Percentiles rank a stretch among this genome's conserved stretches.
phyloP scores from a whole-genome alignment of 53 echinoderm and acorn worm species.

The Luidia sarsii region DNA sequence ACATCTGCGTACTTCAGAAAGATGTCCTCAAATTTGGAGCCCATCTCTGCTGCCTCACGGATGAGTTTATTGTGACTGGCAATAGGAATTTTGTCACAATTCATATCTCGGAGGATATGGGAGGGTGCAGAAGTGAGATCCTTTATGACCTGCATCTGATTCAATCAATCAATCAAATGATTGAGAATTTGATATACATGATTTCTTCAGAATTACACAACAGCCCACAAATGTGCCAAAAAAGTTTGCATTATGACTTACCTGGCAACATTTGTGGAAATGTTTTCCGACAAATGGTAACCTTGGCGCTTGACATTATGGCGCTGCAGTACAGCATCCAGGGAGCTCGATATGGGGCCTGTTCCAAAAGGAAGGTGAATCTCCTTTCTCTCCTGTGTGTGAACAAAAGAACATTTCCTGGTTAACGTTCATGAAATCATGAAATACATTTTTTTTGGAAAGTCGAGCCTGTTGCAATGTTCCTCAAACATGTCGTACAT shows the following conservation, averaged over 20 bases:
- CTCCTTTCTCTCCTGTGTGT: not conserved
- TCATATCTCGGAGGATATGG: not conserved
- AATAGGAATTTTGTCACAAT: not conserved
- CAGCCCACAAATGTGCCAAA: not conserved
- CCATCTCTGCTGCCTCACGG: not conserved
- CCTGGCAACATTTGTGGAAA: slow-evolving; percentile 49
- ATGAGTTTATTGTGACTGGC: not conserved
- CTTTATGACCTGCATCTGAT: not conserved
- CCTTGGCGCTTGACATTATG: slow-evolving; percentile 20
- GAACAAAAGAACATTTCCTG: not conserved
- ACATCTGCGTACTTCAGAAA: slow-evolving; percentile 28
- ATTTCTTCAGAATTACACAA: not conserved
- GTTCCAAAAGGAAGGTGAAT: not conserved
- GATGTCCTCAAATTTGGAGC: not conserved
- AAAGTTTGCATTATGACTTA: not conserved
- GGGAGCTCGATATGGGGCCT: slow-evolving; percentile 15
- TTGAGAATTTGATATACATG: not conserved
- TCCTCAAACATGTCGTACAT: slow-evolving; percentile 22
- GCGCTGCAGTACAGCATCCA: not conserved
- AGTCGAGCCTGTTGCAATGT: slow-evolving; percentile 4
- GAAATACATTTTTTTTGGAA: not conserved
- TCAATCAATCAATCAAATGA: too few relatives aligned
- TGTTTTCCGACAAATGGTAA: slow-evolving; percentile 49
- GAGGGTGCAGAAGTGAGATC: not conserved
- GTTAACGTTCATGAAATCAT: too few relatives aligned